Evolutionary conservation across 2,113 vertebrate species (phyloP), one percentile per base, ranked within the genome.

Genomic region (Malurus elegans): DNA sequence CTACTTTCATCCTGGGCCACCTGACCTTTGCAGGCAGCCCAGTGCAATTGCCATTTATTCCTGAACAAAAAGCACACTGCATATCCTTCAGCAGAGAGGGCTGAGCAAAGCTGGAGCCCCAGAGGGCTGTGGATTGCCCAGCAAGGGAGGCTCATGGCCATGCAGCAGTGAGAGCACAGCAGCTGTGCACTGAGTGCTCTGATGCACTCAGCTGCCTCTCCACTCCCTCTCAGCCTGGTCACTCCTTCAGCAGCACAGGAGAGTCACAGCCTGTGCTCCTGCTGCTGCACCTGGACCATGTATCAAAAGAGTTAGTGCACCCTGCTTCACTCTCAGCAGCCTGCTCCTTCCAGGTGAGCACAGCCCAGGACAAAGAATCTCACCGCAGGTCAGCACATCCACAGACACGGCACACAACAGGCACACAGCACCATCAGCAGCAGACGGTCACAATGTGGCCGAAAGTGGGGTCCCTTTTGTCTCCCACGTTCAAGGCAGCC

Each of bases 371-470:
- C 57, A 65, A 12, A 6, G 18, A 36, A 61, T 5, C 48, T 67
- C 61, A 36, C 24, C 0, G 0, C 18, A 56, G 44, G 51, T 50
- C 40, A 64, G 4, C 31, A 25, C 60, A 42, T 7, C 11, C 76
- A 71, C 60, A 72, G 61, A 54, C 0, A 0, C 12, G 42, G n/a
- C 53, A 61, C 53, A 64, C 53, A 74, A 5, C 54, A 56, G 31
- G 26, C 32, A 54, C 62, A 29, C 40, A 40, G 5, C 58, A 4
- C 25, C 5, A 13, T 4, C 65, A 75, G 25, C 4, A 4, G 25
- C 1, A 1, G n/a, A 25, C 20, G 61, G n/a, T 8, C 81, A 79
- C 32, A 54, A 21, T 2, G 16, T 0, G 2, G 86, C 29, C 57
- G 62, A 2, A 78, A 58, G 23, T 2, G 11, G n/a, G 58, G 36